phyloP scores from a whole-genome alignment of 2,113 vertebrate genomes.

The Neomonachus schauinslandi region DNA sequence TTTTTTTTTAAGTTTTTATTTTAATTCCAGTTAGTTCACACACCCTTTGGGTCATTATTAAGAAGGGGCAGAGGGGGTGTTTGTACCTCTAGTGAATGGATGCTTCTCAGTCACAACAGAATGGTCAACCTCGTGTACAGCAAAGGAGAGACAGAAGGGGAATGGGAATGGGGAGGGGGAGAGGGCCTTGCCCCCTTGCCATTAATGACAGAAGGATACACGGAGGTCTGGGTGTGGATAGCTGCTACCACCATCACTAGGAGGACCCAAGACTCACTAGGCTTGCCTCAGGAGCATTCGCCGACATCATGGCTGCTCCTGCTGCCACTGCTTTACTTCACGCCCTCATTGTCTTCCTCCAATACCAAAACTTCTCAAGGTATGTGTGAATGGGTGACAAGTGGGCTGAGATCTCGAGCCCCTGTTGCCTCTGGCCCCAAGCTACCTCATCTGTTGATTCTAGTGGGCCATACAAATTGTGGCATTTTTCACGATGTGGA shows the following conservation, averaged over 20 bases:
- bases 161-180: neutral
- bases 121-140: neutral
- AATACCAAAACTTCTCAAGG: neutral
- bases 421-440: neutral
- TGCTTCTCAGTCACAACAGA: conserved; percentile 20
- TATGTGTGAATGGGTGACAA: neutral
- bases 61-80: neutral
- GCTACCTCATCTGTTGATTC: neutral
- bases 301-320: neutral
- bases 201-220: neutral
- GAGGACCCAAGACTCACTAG: neutral
- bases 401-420: neutral
- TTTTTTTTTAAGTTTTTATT: neutral
- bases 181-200: neutral
- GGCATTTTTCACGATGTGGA: neutral
- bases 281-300: neutral
- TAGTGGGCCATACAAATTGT: neutral
- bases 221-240: neutral
- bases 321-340: neutral
- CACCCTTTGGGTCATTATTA: neutral
- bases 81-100: neutral
- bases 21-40: neutral
- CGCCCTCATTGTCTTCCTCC: neutral
- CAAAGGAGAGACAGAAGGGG: neutral
- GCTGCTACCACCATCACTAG: neutral